Percentiles rank a stretch among this genome's conserved stretches.
phyloP scores from a whole-genome alignment of 1,140 invertebrate species.

The Rhyacophila brunnea region DNA sequence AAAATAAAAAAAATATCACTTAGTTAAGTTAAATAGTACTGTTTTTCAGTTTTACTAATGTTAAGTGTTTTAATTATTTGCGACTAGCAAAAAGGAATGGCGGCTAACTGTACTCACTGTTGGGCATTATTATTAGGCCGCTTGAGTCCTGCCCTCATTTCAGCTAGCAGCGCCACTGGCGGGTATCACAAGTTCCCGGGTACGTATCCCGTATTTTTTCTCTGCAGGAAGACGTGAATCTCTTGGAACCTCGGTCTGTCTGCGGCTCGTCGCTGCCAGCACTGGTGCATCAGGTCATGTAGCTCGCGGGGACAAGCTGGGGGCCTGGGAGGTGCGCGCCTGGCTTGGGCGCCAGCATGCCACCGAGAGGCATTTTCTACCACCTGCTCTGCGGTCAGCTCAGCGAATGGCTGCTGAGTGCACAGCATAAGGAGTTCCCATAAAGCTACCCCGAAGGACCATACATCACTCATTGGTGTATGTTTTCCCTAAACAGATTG shows the following conservation, averaged over 20 bases:
- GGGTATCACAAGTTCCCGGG: conserved; percentile 39
- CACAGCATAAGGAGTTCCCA: conserved; percentile 79
- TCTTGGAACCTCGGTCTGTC: conserved; percentile 88
- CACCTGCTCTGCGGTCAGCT: conserved; percentile 73
- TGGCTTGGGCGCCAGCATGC: conserved; percentile 41
- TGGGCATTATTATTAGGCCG: too few species aligned
- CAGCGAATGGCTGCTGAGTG: conserved; percentile 69
- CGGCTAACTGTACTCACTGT: too few species aligned
- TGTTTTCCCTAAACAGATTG: conserved; percentile 62
- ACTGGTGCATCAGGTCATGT: conserved; percentile 91
- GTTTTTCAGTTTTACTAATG: too few species aligned
- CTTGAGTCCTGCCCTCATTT: too few species aligned
- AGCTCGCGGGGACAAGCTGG: conserved; percentile 86
- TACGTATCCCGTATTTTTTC: conserved; percentile 83
- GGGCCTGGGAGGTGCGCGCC: conserved; percentile 63
- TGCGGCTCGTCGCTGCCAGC: conserved; percentile 84
- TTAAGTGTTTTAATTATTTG: too few species aligned
- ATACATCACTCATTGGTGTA: conserved; percentile 72
- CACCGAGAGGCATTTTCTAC: conserved; percentile 72
- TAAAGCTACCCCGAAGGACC: conserved; percentile 75
- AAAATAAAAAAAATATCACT: too few species aligned
- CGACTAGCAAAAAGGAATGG: too few species aligned
- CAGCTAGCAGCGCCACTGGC: too few species aligned
- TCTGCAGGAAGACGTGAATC: conserved; percentile 87
- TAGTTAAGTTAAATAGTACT: too few species aligned